phyloP scores from a whole-genome alignment of 2,888 invertebrate genomes.

The Cistogaster globosa region DNA sequence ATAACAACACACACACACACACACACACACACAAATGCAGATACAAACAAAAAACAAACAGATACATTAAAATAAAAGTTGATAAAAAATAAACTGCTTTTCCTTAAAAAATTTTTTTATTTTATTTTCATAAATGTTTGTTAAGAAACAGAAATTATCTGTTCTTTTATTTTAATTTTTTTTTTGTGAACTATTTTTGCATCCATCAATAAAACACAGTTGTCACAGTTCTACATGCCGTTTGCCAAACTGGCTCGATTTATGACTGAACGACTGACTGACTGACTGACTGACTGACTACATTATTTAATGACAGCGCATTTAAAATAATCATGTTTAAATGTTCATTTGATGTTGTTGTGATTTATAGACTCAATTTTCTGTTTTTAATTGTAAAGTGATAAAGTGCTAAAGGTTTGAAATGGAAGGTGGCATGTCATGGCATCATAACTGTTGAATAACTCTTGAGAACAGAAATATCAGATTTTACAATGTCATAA shows the following conservation, averaged over 20 bases:
- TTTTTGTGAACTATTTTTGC: conserved; percentile 3
- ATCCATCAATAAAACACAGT: conserved; percentile 60
- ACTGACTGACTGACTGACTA: too few species aligned
- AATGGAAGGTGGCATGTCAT: not conserved
- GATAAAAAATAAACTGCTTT: conserved; percentile 18
- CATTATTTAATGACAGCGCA: conserved; percentile 16
- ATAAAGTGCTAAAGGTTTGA: conserved; percentile 1
- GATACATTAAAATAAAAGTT: not conserved
- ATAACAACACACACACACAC: too few species aligned
- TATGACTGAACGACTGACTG: not conserved
- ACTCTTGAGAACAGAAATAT: not conserved
- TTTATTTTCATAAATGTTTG: conserved; percentile 10
- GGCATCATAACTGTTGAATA: not conserved
- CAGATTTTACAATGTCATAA: not conserved
- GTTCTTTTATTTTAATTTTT: not conserved
- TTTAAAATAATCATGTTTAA: conserved; percentile 38
- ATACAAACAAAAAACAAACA: not conserved
- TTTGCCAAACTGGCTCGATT: conserved; percentile 36
- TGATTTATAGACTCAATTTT: conserved; percentile 28
- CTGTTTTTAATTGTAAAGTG: too few species aligned
- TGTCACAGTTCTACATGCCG: conserved; percentile 43
- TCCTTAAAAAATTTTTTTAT: too few species aligned
- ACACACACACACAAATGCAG: not conserved
- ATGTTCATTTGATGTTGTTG: conserved; percentile 14
- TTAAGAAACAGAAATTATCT: conserved; percentile 29